Evolutionary conservation across 2,797 vertebrate species (phyloP).

Genomic region (Poecilia velifera): DNA sequence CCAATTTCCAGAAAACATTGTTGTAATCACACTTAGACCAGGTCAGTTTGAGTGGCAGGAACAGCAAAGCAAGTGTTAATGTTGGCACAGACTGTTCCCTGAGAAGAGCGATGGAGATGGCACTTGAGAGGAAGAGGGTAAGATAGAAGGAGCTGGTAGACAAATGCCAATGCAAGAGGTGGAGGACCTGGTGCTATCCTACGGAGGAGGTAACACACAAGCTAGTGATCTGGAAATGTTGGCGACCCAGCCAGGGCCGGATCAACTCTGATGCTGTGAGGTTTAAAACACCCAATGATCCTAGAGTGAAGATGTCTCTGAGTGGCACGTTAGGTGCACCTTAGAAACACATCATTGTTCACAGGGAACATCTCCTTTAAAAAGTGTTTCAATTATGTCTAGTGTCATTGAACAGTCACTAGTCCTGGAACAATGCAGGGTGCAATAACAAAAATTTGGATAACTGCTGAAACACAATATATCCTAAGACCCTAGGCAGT

Average conservation of each 20-base stretch:
- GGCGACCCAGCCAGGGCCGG: background rate
- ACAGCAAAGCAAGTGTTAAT: background rate
- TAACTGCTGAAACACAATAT: background rate
- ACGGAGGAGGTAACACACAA: background rate
- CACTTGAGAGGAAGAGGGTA: background rate
- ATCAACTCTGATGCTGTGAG: background rate
- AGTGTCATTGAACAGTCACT: background rate
- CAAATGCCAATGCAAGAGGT: background rate
- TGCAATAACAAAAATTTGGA: conserved; percentile 12
- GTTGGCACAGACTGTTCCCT: background rate
- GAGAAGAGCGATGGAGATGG: background rate
- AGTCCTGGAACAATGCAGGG: background rate
- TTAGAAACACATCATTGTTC: background rate
- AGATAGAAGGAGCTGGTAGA: background rate
- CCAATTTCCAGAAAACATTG: background rate
- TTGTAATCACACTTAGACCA: background rate
- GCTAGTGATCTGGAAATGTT: background rate
- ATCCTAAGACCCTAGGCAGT: background rate
- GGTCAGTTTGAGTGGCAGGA: background rate
- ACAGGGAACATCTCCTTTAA: background rate
- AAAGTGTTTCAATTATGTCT: background rate
- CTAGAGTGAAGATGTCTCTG: background rate
- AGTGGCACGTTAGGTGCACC: background rate
- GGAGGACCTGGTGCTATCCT: background rate
- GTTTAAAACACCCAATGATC: background rate